Base-by-base conservation (phyloP, 2,797 vertebrate species). In the Gallirallus australis region DNA sequence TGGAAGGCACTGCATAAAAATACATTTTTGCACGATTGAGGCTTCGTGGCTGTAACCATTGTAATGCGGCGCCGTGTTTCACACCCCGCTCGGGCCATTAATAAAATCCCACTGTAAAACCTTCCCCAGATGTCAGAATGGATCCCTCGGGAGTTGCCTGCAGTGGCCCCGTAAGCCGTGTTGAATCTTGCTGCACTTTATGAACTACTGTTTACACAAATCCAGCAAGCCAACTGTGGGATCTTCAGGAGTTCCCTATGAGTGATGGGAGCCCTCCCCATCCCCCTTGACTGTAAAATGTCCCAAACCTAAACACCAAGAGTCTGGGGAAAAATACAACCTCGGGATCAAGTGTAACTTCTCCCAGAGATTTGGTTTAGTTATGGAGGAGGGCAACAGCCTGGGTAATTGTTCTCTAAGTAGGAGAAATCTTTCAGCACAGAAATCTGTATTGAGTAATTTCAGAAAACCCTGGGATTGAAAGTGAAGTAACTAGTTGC, bases 191-290 rank as follows among this genome's bases (percentile, higher is more conserved):
- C 69, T 83, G 65, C 77, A 28, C 47, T 93, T 91, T 33, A 54
- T 8, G 50, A 95, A 78, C 69, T 50, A 47, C 80, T 72, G 87
- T 82, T 93, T 52, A 83, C 66, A 52, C 54, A 88, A 93, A 87
- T 7, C 68, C 87, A 54, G 37, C 77, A 69, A 83, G 78, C 10
- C 59, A 52, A 16, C 52, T 15, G 57, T 11, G 59, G 35, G 56
- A 79, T 63, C 73, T 52, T 64, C 77, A 61, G 64, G 72, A 0
- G 8, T 30, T 73, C 56, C 61, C 48, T 21, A 35, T 9, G 79
- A 87, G 68, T 3, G 71, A 82, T 61, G 80, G 73, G 76, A 88
- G 76, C 53, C 61, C 27, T 78, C 40, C 65, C 19, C 0, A 0
- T 16, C 14, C 23, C 37, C 57, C 18, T 11, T 12, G 57, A 69